Evolutionary conservation across 2,888 invertebrate species (phyloP), one percentile per base, ranked within the genome.

Genomic region (Belgica antarctica): DNA sequence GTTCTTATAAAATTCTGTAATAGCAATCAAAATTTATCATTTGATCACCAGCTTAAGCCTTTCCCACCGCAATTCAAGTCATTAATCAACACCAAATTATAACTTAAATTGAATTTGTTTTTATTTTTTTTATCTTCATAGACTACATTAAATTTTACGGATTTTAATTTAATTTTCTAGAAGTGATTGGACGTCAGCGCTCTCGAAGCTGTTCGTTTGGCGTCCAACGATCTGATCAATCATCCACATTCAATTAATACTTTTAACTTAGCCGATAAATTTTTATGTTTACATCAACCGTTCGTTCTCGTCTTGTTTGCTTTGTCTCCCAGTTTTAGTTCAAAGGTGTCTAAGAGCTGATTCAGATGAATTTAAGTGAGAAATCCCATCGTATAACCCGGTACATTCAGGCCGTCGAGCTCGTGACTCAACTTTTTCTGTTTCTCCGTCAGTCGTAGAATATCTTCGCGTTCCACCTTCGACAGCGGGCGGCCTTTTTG

Each of bases 401-500:
- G 73, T n/a, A 71, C 52, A 34, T 71, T 68, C 70, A 74, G 72
- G n/a, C 69, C n/a, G 70, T 79, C 80, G 19, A 80, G 68, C 62
- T 78, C 77, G 72, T 79, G 78, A 2, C 79, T 77, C 1, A 81
- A 72, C 2, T 75, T 73, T n/a, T 79, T 85, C 75, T 86, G 86
- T 75, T 89, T 89, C 77, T 86, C 86, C 34, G 90, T 83, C 24
- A 87, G 83, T 75, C 85, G 86, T 84, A 87, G 86, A 7, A 91
- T 90, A 77, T 87, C 87, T 71, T 92, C 92, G 74, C 88, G 88
- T 76, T 93, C 93, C 75, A 91, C 90, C 74, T 87, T 87, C 28
- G 88, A 87, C 2, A 91, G 84, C 5, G 88, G 86, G 73, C 89
- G 85, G 77, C 92, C 90, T 78, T 93, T 93, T 76, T 90, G 89